Evolutionary conservation across 53 echinoderm and acorn worm genomes (phyloP).

Genomic region (Antedon mediterranea): DNA sequence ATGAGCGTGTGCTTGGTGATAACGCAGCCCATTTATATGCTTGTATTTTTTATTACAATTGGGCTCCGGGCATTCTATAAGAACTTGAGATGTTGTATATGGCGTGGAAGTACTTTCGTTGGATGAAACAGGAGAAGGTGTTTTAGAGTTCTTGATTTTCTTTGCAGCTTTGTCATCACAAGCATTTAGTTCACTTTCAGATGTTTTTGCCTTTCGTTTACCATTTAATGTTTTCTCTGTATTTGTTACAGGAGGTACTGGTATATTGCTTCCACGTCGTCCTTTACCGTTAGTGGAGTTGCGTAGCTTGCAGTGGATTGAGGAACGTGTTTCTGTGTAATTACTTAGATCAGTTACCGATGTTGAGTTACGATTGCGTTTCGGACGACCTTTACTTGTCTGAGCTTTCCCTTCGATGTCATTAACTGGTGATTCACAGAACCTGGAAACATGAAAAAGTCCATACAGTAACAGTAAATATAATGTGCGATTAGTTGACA

Average conservation of each 20-base stretch:
- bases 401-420: slow-evolving; percentile 61
- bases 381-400: slow-evolving; percentile 56
- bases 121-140: slow-evolving; percentile 23
- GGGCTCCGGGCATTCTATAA: slow-evolving; percentile 91
- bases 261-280: slow-evolving; percentile 61
- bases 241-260: slow-evolving; percentile 43
- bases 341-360: slow-evolving; percentile 63
- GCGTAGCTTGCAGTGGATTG: slow-evolving; percentile 96
- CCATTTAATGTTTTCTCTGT: slow-evolving; percentile 31
- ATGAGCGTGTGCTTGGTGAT: slow-evolving; percentile 90
- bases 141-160: slow-evolving; percentile 40
- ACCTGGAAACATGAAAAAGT: slow-evolving; percentile 22
- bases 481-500: too few relatives aligned
- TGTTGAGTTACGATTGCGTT: slow-evolving; percentile 69
- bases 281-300: slow-evolving; percentile 78
- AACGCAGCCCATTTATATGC: slow-evolving; percentile 91
- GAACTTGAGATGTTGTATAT: slow-evolving; percentile 38
- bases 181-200: slow-evolving; percentile 40
- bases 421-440: slow-evolving; percentile 94
- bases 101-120: slow-evolving; percentile 19
- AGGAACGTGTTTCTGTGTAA: slow-evolving; percentile 91
- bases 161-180: slow-evolving; percentile 30
- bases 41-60: slow-evolving; percentile 99
- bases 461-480: too few relatives aligned
- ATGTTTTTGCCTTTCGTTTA: slow-evolving; percentile 59